These are phyloP conservation scores for Sesamia inferens DNA, from an alignment of 2,888 invertebrate genomes.

Conservation along the genomic window DNA sequence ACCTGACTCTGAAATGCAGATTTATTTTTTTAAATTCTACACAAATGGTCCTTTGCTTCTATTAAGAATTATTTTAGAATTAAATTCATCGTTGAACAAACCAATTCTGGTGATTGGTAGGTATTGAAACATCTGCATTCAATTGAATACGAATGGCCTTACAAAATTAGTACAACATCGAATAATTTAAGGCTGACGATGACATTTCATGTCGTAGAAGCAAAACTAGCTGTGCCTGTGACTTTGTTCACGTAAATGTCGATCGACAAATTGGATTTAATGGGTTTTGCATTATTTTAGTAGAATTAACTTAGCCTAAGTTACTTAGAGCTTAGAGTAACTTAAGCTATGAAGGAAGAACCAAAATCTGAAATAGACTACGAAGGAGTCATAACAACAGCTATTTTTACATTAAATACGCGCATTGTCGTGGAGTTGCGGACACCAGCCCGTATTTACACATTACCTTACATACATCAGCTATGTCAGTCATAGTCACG, in stretches of 20 bases:
- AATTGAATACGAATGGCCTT: constrained; percentile 36
- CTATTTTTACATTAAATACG: background rate
- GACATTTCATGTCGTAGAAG: background rate
- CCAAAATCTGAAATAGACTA: no score
- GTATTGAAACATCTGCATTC: constrained; percentile 35
- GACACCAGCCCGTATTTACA: no score
- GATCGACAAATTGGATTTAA: background rate
- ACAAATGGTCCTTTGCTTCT: background rate
- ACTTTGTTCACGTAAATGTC: background rate
- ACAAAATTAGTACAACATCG: constrained; percentile 19
- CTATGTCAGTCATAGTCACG: no score
- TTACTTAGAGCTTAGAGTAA: background rate
- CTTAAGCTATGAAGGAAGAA: no score
- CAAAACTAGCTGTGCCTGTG: background rate
- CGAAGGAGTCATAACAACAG: no score
- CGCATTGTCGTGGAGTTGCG: no score
- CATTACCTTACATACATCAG: no score
- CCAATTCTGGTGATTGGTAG: constrained; percentile 19
- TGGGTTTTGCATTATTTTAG: no score
- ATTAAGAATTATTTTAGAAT: background rate
- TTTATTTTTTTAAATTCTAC: background rate
- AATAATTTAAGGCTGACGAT: constrained; percentile 18
- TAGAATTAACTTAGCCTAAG: background rate
- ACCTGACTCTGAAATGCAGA: no score
- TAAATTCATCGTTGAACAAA: constrained; percentile 25